phyloP scores from a whole-genome alignment of 2,113 vertebrate species.

The Rhinolophus sinicus region DNA sequence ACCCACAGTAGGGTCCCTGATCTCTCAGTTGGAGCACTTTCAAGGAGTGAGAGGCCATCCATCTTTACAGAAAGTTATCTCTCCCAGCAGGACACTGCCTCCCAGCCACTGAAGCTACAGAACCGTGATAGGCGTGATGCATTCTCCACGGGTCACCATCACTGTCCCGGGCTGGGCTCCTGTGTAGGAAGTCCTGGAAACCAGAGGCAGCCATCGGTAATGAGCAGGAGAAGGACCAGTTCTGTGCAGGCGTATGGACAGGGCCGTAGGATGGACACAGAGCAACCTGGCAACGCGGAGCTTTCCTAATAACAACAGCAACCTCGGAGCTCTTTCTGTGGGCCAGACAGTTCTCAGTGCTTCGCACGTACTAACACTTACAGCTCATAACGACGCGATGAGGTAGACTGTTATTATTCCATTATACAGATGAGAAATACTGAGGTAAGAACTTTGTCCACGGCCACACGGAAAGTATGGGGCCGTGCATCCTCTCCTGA shows the following conservation, averaged over 20 bases:
- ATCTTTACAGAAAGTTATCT: conserved; percentile 43
- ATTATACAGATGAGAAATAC: neutral
- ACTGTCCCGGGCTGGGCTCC: conserved; percentile 53
- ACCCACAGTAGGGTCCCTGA: neutral
- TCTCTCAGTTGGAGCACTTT: conserved; percentile 68
- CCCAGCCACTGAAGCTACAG: conserved; percentile 50
- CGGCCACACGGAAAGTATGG: neutral
- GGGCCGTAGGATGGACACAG: neutral
- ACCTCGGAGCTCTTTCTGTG: neutral
- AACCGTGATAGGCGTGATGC: conserved; percentile 77
- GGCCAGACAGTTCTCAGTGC: neutral
- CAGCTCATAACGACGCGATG: accelerated
- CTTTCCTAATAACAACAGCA: neutral
- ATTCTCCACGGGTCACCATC: conserved; percentile 44
- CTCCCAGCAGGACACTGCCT: conserved; percentile 53
- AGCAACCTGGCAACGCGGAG: neutral
- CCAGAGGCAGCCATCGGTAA: neutral
- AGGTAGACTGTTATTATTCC: neutral
- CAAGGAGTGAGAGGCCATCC: conserved; percentile 56
- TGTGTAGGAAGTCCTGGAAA: conserved; percentile 23
- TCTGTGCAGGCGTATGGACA: neutral
- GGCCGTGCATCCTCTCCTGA: accelerated
- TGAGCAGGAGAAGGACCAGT: neutral
- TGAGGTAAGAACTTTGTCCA: neutral
- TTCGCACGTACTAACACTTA: accelerated